Conservation (phyloP, 1,140 invertebrate genomes). For the Ericerus pela region DNA sequence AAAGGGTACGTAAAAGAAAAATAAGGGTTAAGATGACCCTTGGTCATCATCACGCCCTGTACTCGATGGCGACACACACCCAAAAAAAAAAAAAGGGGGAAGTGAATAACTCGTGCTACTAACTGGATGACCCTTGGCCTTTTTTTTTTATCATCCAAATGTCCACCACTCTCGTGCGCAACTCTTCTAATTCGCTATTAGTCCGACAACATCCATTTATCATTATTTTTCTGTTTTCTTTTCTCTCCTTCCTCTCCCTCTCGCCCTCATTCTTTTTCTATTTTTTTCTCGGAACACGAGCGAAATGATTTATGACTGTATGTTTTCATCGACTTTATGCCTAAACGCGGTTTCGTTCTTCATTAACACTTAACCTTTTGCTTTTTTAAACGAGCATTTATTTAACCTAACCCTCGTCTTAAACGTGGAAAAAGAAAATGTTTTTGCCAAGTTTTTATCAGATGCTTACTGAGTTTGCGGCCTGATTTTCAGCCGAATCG, state of each 20-base stretch:
- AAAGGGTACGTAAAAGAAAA: no score
- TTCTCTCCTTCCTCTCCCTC: no score
- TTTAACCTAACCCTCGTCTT: no score
- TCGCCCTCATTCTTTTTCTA: no score
- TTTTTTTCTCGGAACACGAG: no score
- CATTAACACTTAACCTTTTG: constrained; percentile 10
- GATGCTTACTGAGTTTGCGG: no score
- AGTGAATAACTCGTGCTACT: constrained; percentile 3
- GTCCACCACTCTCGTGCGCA: constrained; percentile 6
- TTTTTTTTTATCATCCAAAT: neutral
- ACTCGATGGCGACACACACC: no score
- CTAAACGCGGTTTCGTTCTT: constrained; percentile 7
- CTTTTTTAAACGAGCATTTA: no score
- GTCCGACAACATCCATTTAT: constrained; percentile 8
- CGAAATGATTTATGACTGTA: constrained; percentile 2
- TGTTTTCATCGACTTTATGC: neutral
- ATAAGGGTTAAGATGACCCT: constrained; percentile 1
- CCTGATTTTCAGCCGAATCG: no score
- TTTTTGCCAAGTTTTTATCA: no score
- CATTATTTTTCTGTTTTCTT: neutral
- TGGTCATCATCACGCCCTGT: constrained; percentile 7
- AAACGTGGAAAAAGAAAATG: no score
- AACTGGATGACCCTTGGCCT: neutral
- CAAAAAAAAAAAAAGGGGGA: constrained; percentile 6
- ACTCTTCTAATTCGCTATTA: constrained; percentile 9